These are phyloP conservation scores for Osmoderma eremita DNA, from an alignment of 2,888 invertebrate species.

Conservation along the genomic window DNA sequence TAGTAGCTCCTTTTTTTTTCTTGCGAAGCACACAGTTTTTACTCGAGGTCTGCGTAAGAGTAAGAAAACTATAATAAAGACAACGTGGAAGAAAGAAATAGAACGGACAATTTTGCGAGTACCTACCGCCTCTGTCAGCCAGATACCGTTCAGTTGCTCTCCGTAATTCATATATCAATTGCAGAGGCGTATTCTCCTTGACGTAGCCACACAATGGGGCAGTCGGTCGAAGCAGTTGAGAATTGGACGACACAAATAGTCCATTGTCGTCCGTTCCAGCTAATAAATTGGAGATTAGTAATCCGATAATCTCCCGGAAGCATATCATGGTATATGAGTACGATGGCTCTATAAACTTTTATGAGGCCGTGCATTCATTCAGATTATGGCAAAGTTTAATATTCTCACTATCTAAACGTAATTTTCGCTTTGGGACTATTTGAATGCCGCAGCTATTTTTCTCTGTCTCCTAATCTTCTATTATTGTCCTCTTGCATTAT, in stretches of 20 bases:
- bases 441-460: no score
- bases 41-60: background rate
- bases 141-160: slow-evolving; percentile 2
- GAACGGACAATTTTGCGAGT: background rate
- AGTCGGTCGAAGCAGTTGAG: background rate
- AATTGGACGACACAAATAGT: background rate
- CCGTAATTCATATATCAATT: slow-evolving; percentile 26
- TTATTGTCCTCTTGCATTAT: no score
- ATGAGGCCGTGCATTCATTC: no score
- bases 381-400: no score
- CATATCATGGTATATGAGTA: no score
- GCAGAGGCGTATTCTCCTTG: background rate
- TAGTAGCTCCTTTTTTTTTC: slow-evolving; percentile 20
- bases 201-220: background rate
- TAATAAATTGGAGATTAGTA: background rate
- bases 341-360: no score
- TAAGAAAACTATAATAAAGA: no score
- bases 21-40: background rate
- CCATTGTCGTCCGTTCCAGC: slow-evolving; percentile 4
- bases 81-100: no score
- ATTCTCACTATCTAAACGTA: no score
- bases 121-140: background rate
- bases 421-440: no score
- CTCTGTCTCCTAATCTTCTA: no score
- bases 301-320: background rate